Evolutionary conservation across 1,140 invertebrate species (phyloP).

Genomic region (Chelonus insularis): DNA sequence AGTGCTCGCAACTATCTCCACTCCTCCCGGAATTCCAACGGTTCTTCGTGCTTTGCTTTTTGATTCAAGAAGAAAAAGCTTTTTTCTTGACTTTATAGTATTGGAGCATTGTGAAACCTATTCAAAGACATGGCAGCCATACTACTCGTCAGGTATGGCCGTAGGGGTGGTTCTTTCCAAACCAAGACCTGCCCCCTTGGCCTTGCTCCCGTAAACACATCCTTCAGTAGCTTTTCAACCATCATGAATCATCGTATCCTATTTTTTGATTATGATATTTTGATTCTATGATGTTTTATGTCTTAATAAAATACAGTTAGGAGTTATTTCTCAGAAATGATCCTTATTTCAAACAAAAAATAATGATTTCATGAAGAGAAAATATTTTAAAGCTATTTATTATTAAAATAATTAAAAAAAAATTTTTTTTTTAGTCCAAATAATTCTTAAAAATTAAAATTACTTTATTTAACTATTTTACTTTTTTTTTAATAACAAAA

Average conservation of each 20-base stretch:
- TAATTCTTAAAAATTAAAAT: too few species aligned
- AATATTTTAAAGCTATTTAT: too few species aligned
- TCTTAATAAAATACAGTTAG: too few species aligned
- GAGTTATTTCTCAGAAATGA: too few species aligned
- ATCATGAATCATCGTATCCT: conserved; percentile 30
- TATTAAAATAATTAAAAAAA: too few species aligned
- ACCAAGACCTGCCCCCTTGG: conserved; percentile 44
- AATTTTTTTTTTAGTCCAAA: too few species aligned
- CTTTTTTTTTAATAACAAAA: too few species aligned
- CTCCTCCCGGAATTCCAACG: conserved; percentile 43
- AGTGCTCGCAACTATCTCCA: conserved; percentile 48
- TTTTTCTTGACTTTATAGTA: conserved; percentile 4
- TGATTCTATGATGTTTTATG: too few species aligned
- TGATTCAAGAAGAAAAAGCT: conserved; percentile 22
- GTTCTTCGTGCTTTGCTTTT: conserved; percentile 30
- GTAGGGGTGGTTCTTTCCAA: conserved; percentile 52
- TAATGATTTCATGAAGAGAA: too few species aligned
- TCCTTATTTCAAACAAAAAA: too few species aligned
- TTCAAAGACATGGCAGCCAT: conserved; percentile 41
- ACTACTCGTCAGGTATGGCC: conserved; percentile 48
- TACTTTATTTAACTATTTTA: too few species aligned
- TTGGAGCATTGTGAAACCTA: conserved; percentile 5
- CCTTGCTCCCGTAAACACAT: background rate
- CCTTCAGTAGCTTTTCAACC: conserved; percentile 20
- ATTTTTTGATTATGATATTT: background rate